A percentile compares a stretch with the other conserved stretches of the same genome.
Evolutionary conservation across 2,888 invertebrate genomes (phyloP).

Genomic region (Dryocosmus kuriphilus): DNA sequence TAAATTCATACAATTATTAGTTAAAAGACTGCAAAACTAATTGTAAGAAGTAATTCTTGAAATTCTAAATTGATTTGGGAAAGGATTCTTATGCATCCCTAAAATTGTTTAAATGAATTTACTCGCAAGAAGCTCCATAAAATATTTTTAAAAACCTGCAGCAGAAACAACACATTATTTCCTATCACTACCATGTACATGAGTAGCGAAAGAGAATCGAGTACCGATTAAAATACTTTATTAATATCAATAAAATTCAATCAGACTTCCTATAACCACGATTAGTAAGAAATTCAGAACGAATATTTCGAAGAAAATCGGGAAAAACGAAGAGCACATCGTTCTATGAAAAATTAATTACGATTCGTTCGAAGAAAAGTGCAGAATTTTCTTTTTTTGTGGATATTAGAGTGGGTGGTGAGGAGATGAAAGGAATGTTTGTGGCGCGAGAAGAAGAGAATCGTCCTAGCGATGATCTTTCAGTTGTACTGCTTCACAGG

Average conservation of each 20-base stretch:
- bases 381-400: neutral
- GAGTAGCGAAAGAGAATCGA: no score
- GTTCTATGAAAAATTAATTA: slow-evolving; percentile 11
- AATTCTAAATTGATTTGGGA: no score
- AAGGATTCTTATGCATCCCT: no score
- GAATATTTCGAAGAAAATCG: neutral
- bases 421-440: slow-evolving; percentile 27
- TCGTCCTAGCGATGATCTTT: slow-evolving; percentile 23
- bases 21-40: no score
- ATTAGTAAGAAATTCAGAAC: neutral
- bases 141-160: no score
- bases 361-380: neutral
- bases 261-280: neutral
- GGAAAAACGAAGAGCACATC: neutral
- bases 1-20: no score
- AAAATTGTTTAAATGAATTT: no score
- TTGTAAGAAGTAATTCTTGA: no score
- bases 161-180: no score
- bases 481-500: slow-evolving; percentile 7
- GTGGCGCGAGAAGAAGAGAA: slow-evolving; percentile 8
- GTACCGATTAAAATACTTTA: no score
- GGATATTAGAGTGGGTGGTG: slow-evolving; percentile 12
- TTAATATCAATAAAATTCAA: neutral
- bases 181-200: no score
- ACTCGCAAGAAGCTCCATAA: no score